Evolutionary conservation across 1,140 invertebrate genomes (phyloP).

Genomic region (Lepidurus couesii): DNA sequence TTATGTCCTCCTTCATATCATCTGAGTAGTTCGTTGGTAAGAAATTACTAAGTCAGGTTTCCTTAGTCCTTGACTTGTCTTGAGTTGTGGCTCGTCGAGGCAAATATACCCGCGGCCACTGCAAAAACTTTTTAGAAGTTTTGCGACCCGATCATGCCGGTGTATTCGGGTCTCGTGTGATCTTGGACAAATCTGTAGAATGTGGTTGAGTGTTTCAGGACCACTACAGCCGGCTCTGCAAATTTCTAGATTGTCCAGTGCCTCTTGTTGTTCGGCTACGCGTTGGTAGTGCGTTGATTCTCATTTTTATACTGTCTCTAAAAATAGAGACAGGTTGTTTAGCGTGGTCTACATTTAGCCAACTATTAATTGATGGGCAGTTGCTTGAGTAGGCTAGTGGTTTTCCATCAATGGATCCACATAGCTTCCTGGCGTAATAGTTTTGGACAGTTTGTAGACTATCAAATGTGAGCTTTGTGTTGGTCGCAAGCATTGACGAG

Average conservation of each 20-base stretch:
- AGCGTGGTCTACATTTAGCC: neutral
- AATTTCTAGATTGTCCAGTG: conserved; percentile 23
- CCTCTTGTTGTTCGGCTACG: conserved; percentile 23
- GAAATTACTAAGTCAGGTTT: no score
- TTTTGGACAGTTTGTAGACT: neutral
- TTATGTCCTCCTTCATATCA: no score
- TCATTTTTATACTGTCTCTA: conserved; percentile 38
- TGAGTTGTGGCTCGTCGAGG: no score
- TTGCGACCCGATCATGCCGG: conserved; percentile 41
- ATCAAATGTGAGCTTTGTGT: neutral
- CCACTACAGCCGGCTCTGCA: conserved; percentile 41
- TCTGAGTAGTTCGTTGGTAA: no score
- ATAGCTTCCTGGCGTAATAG: neutral
- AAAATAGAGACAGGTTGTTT: conserved; percentile 25
- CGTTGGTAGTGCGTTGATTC: conserved; percentile 37
- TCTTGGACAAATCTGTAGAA: conserved; percentile 43
- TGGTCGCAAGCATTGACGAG: neutral
- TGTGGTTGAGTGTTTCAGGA: conserved; percentile 43
- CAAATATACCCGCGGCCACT: no score
- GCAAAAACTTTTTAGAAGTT: conserved; percentile 2
- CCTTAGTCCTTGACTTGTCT: no score
- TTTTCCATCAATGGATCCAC: neutral
- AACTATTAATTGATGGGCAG: neutral
- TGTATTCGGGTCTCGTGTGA: conserved; percentile 43
- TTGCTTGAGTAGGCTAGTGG: neutral